Evolutionary conservation across 2,888 invertebrate species (phyloP).

Genomic region (Athripsodes cinereus): DNA sequence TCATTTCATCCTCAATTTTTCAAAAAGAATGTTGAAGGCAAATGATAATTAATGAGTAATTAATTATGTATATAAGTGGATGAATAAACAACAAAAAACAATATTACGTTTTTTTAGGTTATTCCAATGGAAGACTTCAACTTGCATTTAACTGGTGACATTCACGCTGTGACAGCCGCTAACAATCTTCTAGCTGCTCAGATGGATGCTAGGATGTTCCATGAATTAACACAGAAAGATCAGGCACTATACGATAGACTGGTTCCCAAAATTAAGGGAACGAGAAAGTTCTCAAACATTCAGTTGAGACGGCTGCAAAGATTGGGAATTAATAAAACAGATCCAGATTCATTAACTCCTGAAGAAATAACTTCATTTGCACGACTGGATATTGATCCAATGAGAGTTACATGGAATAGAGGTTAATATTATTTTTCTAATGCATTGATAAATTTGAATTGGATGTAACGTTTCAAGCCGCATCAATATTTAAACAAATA

Average conservation of each 20-base stretch:
- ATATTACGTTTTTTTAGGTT: constrained; percentile 49
- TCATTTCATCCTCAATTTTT: too few species aligned
- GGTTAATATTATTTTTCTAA: constrained; percentile 63
- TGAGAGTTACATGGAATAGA: constrained; percentile 90
- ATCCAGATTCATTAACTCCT: constrained; percentile 71
- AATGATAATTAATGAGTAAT: too few species aligned
- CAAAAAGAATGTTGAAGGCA: too few species aligned
- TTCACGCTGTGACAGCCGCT: constrained; percentile 97
- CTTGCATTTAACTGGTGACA: constrained; percentile 95
- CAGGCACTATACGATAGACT: constrained; percentile 79
- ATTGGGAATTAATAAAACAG: constrained; percentile 78
- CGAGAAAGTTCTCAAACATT: constrained; percentile 77
- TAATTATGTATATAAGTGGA: too few species aligned
- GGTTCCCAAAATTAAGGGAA: constrained; percentile 78
- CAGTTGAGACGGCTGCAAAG: constrained; percentile 69
- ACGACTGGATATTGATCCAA: constrained; percentile 83
- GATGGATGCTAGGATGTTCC: constrained; percentile 93
- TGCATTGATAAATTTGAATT: constrained; percentile 56
- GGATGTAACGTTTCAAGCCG: neutral
- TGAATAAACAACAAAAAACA: too few species aligned
- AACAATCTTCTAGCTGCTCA: constrained; percentile 98
- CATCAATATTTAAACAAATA: too few species aligned
- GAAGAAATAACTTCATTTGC: constrained; percentile 78
- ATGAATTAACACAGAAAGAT: constrained; percentile 90
- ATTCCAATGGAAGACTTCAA: constrained; percentile 99